Base-by-base conservation (phyloP, 2,113 vertebrate genomes). In the Callopanchax toddi region DNA sequence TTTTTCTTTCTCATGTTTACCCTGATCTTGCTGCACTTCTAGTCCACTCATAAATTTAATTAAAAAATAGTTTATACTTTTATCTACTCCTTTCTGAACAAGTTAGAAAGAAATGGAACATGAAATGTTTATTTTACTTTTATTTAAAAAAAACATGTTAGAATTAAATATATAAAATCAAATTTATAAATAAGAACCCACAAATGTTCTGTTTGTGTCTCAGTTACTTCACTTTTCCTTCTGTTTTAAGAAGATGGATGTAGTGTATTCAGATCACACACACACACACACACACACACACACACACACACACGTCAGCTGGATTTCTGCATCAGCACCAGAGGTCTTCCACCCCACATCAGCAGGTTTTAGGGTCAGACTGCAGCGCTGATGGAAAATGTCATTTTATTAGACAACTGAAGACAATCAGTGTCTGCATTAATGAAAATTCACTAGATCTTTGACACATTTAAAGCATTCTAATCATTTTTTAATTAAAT, bases 201-300 rank as follows among this genome's bases (percentile, higher is more conserved):
- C 40, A 17, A 25, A 15, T 44, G 43, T 11, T 50, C 56, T 61
- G 44, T 44, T 58, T 34, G 37, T 49, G 60, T 72, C 42, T 10
- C 23, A 21, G 20, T 58, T 5, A 18, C 15, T 60, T 72, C 11
- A 36, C 17, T 29, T 73, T 70, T 57, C 29, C 37, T 70, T 62
- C 48, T 75, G 53, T 65, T 45, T 60, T 60, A 16, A 21, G 21
- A 21, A 53, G 23, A 63, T 44, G 32, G 6, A 63, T 66, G 56
- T 8, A n/a, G 25, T 66, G 10, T n/a, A 29, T 25, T 64, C 44
- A 60, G 37, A 52, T 43, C 58, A 49, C 39, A 51, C 10, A n/a
- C n/a, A n/a, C n/a, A n/a, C n/a, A n/a, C n/a, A n/a, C n/a, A n/a
- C n/a, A n/a, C n/a, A n/a, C n/a, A n/a, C n/a, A n/a, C n/a, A n/a